Percentiles rank a stretch among this genome's conserved stretches.
phyloP scores from a whole-genome alignment of 2,888 invertebrate genomes.

The Xylocampa areola region DNA sequence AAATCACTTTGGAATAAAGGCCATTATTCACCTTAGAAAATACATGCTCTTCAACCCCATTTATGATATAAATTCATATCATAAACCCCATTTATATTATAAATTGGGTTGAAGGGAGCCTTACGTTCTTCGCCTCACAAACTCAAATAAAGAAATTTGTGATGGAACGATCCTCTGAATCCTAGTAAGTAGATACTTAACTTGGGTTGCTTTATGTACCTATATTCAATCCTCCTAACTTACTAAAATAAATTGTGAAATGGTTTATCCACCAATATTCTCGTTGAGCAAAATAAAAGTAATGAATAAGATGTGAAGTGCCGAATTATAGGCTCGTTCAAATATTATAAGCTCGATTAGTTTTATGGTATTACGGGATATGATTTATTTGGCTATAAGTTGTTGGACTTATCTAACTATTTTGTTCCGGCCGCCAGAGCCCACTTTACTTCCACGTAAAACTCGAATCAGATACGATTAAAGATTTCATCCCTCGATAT shows the following conservation, averaged over 20 bases:
- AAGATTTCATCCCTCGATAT: constrained; percentile 87
- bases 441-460: constrained; percentile 77
- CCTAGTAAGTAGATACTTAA: constrained; percentile 17
- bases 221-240: neutral
- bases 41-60: constrained; percentile 36
- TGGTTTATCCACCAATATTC: neutral
- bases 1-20: constrained; percentile 16
- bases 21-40: constrained; percentile 30
- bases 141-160: constrained; percentile 52
- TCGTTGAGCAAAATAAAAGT: constrained; percentile 22
- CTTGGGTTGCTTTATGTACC: constrained; percentile 20
- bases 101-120: constrained; percentile 53
- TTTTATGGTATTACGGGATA: constrained; percentile 69
- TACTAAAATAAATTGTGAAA: neutral
- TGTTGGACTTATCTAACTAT: constrained; percentile 74
- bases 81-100: constrained; percentile 55
- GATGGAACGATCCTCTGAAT: constrained; percentile 27
- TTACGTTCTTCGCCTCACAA: constrained; percentile 51
- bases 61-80: constrained; percentile 54
- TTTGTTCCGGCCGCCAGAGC: constrained; percentile 68
- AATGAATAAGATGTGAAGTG: constrained; percentile 47
- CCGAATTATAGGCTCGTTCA: constrained; percentile 56
- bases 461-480: constrained; percentile 80
- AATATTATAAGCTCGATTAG: constrained; percentile 71
- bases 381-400: constrained; percentile 75